Conservation (phyloP, 2,797 vertebrate genomes). For the Cyprinella venusta region DNA sequence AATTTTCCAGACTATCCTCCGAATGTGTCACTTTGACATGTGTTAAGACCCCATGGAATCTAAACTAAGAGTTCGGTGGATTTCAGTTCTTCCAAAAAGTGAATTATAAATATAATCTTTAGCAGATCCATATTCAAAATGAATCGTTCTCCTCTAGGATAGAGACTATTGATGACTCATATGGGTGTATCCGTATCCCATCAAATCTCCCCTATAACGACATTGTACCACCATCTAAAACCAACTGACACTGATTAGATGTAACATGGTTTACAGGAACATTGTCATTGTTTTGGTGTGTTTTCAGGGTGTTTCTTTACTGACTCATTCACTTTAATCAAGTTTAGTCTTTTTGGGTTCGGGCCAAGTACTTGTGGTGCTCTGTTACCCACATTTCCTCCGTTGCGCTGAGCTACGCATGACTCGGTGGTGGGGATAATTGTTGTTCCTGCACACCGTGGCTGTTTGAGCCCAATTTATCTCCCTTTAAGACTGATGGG, state of each 20-base stretch:
- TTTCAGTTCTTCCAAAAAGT: not conserved
- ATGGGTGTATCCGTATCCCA: not conserved
- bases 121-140: not conserved
- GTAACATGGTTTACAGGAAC: not conserved
- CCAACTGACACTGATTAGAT: not conserved
- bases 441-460: constrained; percentile 24
- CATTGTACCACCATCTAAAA: not conserved
- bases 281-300: constrained; percentile 6
- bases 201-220: not conserved
- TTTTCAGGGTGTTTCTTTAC: constrained; percentile 14
- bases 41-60: not conserved
- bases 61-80: not conserved
- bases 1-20: not conserved
- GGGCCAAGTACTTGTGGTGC: constrained; percentile 12
- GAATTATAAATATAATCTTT: not conserved
- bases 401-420: constrained; percentile 7
- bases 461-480: not conserved
- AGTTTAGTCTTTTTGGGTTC: constrained; percentile 27
- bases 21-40: not conserved
- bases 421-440: not conserved
- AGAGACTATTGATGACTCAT: not conserved
- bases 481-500: not conserved
- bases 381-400: constrained; percentile 25
- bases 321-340: constrained; percentile 37
- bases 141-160: not conserved